Evolutionary conservation across 1,140 invertebrate genomes (phyloP).

Genomic region (Eufriesea mexicana): DNA sequence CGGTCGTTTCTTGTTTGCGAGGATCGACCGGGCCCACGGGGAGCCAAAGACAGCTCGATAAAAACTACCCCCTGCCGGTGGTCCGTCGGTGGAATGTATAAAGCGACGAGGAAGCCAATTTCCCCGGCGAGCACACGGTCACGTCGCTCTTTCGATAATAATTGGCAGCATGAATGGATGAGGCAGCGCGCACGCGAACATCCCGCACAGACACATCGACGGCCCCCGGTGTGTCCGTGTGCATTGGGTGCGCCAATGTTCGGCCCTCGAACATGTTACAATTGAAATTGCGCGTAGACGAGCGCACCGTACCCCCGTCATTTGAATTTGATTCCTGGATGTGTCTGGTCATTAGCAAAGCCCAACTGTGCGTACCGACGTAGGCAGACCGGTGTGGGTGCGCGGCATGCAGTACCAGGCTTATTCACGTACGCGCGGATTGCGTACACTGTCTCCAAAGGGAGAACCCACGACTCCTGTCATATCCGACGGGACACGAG

Average conservation of each 20-base stretch:
- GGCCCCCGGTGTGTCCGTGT: neutral
- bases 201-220: neutral
- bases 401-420: conserved; percentile 7
- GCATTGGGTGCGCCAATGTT: neutral
- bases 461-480: conserved; percentile 55
- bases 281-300: conserved; percentile 47
- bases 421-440: conserved; percentile 56
- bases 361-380: conserved; percentile 59
- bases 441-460: neutral
- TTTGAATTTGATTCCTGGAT: conserved; percentile 72
- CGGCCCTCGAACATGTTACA: conserved; percentile 28
- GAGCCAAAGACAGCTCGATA: conserved; percentile 23
- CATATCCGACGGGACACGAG: conserved; percentile 53
- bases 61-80: conserved; percentile 46
- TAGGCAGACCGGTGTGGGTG: neutral
- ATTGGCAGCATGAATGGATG: conserved; percentile 73
- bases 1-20: conserved; percentile 7
- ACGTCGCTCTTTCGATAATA: conserved; percentile 71
- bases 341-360: conserved; percentile 71
- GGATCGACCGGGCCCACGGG: conserved; percentile 26
- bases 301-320: conserved; percentile 45
- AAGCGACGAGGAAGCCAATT: conserved; percentile 64
- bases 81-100: conserved; percentile 45
- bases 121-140: conserved; percentile 54
- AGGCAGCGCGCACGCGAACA: conserved; percentile 53